Base-by-base conservation (phyloP, 2,797 vertebrate genomes). In the Odontamblyopus rebecca region DNA sequence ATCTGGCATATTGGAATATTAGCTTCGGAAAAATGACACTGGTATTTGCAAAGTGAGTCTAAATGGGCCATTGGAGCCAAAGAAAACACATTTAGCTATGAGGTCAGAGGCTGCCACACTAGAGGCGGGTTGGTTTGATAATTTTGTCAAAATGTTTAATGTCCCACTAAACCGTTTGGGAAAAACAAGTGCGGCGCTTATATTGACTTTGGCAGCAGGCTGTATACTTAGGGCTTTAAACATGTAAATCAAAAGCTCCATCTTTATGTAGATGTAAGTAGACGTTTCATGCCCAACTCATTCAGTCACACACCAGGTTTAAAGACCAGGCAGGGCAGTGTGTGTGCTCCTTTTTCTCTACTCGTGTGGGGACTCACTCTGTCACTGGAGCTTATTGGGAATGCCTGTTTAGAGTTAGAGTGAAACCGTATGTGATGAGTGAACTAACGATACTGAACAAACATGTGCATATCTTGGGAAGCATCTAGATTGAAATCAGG, bases 141-240 rank as follows among this genome's bases (percentile, higher is more conserved):
- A 97, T 97, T 97, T 96, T 94, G 96, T 96, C 95, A 94, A 95
- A 96, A 96, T 95, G 95, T 96, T 97, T 96, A 96, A 96, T 92
- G 94, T 96, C 94, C 94, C 91, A 91, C 93, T 92, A 95, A 97
- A 94, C 91, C 93, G 82, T 95, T 90, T 88, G 95, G 96, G 96
- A 96, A 95, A 95, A 95, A 79, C 88, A 93, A 96, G 94, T 91
- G 94, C 93, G 89, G 82, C 82, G 64, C 90, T 93, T 88, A 80
- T 97, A 92, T 96, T 98, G 96, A 96, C 92, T 95, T 97, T 98
- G 97, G 96, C 96, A 95, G 90, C 72, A 50, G 89, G 71, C 73
- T 82, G 88, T 92, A 82, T 90, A 94, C 93, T 69, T 86, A 82
- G 80, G 76, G 78, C 87, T 93, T 92, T 90, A 94, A 93, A 91